Conservation (phyloP, 2,797 vertebrate genomes). For the Chelidonichthys spinosus region DNA sequence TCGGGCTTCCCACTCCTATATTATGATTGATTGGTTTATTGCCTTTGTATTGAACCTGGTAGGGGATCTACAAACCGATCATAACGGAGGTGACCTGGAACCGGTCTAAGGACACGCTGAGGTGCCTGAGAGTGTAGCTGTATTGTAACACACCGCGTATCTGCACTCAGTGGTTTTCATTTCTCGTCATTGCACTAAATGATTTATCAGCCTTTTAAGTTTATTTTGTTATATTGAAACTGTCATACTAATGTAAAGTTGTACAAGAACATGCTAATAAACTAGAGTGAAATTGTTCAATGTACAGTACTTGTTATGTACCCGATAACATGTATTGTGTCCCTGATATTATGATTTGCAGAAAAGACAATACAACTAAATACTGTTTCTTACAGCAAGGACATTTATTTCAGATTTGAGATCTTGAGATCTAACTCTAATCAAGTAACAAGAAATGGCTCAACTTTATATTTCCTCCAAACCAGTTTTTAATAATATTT, state of each 20-base stretch:
- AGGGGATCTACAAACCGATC: constrained; percentile 9
- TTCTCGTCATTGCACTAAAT: constrained; percentile 73
- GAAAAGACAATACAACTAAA: not conserved
- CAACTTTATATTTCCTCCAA: no score
- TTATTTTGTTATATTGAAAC: constrained; percentile 64
- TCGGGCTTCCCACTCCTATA: not conserved
- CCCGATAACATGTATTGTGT: not conserved
- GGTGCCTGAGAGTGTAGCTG: constrained; percentile 41
- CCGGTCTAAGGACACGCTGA: constrained; percentile 21
- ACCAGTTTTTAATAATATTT: not conserved
- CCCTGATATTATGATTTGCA: not conserved
- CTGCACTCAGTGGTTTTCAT: constrained; percentile 60
- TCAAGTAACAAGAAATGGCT: no score
- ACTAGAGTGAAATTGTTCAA: constrained; percentile 52
- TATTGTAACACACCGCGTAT: constrained; percentile 46
- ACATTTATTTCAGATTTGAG: not conserved
- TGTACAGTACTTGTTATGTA: not conserved
- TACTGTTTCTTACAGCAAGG: not conserved
- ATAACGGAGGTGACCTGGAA: constrained; percentile 44
- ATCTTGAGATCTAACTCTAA: no score
- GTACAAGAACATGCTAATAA: constrained; percentile 75
- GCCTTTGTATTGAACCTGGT: constrained; percentile 29
- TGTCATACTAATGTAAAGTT: constrained; percentile 69
- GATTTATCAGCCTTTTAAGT: constrained; percentile 73
- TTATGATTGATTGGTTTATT: constrained; percentile 12